Conservation (phyloP, 1,140 invertebrate genomes). For the Heliothis virescens region DNA sequence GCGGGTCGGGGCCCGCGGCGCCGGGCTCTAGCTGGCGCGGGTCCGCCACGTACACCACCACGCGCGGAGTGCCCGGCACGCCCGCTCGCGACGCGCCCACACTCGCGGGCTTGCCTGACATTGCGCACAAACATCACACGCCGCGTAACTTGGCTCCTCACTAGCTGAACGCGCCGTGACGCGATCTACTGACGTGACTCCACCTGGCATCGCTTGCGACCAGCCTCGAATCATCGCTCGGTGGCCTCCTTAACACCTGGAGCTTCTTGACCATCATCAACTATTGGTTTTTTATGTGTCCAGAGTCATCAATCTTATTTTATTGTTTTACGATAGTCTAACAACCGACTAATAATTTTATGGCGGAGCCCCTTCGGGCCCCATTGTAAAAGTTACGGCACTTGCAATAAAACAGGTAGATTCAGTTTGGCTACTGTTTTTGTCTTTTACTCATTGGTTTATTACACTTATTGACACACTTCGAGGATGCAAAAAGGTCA, state of each 20-base stretch:
- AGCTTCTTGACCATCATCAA: constrained; percentile 77
- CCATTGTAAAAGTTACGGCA: constrained; percentile 76
- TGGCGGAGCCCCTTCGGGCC: constrained; percentile 81
- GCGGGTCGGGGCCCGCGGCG: constrained; percentile 71
- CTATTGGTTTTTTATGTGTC: constrained; percentile 66
- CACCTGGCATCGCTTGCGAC: constrained; percentile 75
- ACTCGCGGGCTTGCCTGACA: constrained; percentile 83
- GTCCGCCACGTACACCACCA: constrained; percentile 83
- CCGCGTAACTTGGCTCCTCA: constrained; percentile 73
- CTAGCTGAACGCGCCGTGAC: constrained; percentile 72
- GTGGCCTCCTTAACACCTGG: constrained; percentile 61
- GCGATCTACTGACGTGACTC: constrained; percentile 68
- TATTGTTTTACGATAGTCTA: constrained; percentile 75
- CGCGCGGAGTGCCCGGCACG: constrained; percentile 79
- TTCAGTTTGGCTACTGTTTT: constrained; percentile 60
- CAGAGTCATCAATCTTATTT: constrained; percentile 71
- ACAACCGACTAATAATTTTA: constrained; percentile 74
- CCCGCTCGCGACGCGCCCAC: constrained; percentile 81
- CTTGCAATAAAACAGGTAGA: constrained; percentile 65
- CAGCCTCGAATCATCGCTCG: constrained; percentile 73
- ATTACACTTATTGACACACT: constrained; percentile 75
- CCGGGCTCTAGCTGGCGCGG: constrained; percentile 81
- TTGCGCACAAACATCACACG: constrained; percentile 81
- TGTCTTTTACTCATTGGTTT: constrained; percentile 65
- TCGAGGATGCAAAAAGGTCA: constrained; percentile 80